Base-by-base conservation (phyloP, 2,113 vertebrate species). In the Mus spicilegus region DNA sequence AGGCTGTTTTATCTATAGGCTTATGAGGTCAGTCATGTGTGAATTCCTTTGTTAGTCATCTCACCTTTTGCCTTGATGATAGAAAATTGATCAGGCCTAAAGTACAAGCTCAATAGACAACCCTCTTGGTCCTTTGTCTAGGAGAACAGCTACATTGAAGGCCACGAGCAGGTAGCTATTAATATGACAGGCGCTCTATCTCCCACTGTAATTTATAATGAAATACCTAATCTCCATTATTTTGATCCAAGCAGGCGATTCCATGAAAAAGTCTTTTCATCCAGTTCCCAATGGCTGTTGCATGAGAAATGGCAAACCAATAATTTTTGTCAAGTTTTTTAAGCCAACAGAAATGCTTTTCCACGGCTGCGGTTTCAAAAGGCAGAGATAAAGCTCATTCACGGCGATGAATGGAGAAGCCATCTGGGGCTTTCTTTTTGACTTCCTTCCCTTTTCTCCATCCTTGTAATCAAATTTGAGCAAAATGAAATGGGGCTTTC, bases 381-480 rank as follows among this genome's bases (percentile, higher is more conserved):
- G 99, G 99, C 99, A 98, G 99, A 99, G 99, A 99, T 99, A 99
- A 99, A 99, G 99, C 99, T 99, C 99, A 99, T 99, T 99, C 99
- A 99, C 98, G 98, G 99, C 99, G 98, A 99, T 99, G 99, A 99
- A 99, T 99, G 99, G 99, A 99, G 99, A 99, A 99, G 99, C 99
- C 99, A 99, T 99, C 99, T 99, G 99, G 99, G 99, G 99, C 99
- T 99, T 99, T 99, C 99, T 99, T 99, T 99, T 99, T 99, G 98
- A 99, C 98, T 99, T 99, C 99, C 99, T 99, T 99, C 98, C 98
- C 99, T 99, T 99, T 99, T 99, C 99, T 99, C 99, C 99, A 99
- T 99, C 99, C 99, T 99, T 99, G 99, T 99, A 99, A 99, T 99
- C 99, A 99, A 99, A 99, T 99, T 99, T 99, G 99, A 99, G 99